Base-by-base conservation (phyloP, 2,888 invertebrate species). In the Clivina fossor region DNA sequence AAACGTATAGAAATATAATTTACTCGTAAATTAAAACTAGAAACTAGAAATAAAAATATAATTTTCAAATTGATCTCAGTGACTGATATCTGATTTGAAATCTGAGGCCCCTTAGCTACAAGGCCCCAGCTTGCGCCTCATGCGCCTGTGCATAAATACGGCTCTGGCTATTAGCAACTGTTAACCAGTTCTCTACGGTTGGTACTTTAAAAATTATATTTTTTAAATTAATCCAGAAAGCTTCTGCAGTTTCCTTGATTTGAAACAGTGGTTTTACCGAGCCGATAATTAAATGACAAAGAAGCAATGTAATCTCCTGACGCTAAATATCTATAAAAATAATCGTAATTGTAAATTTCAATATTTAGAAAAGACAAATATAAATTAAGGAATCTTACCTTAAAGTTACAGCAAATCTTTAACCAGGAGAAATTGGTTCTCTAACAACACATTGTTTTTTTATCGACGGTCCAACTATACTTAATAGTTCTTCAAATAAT, bases 321-420 rank as follows among this genome's bases (percentile, higher is more conserved):
- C 24, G 40, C 50, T 40, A 50, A 41, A 28, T 50, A 19, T 20
- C 40, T 50, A 19, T 50, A 19, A 37, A 49, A 28, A 22, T 11
- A 37, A 24, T n/a, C n/a, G n/a, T n/a, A n/a, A n/a, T n/a, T n/a
- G n/a, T n/a, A n/a, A n/a, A n/a, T n/a, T n/a, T n/a, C n/a, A n/a
- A n/a, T n/a, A n/a, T n/a, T n/a, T n/a, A n/a, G 24, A 37, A 35
- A 16, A 38, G 30, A 40, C 32, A 30, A 28, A 46, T 8, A 38
- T 48, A 11, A 11, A 40, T 13, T n/a, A 18, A 38, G n/a, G n/a
- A n/a, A n/a, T n/a, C 28, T 54, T 58, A 63, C 64, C 61, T 61
- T 58, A 64, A 58, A 43, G 63, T 65, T 24, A 65, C 44, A 51
- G 64, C 62, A 35, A 66, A 53, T 43, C 62, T 63, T 57, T 62